These are phyloP conservation scores for Thysanoteuthis rhombus DNA, from an alignment of 2,888 invertebrate species.

Conservation along the genomic window DNA sequence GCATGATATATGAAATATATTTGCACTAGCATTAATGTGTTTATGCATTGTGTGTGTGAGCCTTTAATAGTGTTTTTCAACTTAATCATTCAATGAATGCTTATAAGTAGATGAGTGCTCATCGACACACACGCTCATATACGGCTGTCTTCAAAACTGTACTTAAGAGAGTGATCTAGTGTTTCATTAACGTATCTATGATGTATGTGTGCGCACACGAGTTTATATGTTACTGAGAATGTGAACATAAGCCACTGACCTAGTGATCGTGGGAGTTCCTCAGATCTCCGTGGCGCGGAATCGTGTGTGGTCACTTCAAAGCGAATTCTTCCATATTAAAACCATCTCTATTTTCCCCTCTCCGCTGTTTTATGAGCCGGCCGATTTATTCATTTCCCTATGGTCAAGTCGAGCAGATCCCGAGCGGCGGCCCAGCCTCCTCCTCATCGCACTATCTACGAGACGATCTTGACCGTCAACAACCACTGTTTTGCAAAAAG, in stretches of 20 bases:
- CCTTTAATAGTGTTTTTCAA: too few species aligned
- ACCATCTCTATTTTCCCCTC: neutral
- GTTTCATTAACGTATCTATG: neutral
- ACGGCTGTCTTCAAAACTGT: too few species aligned
- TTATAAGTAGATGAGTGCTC: too few species aligned
- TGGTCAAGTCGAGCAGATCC: neutral
- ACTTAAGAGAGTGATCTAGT: neutral
- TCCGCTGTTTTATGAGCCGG: neutral
- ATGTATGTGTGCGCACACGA: neutral
- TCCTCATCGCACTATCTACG: neutral
- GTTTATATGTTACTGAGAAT: neutral
- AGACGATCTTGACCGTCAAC: neutral
- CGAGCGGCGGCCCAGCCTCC: neutral
- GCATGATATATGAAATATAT: too few species aligned
- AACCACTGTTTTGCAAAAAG: neutral
- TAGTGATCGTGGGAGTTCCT: neutral
- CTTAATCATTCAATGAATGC: too few species aligned
- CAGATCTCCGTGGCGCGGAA: neutral
- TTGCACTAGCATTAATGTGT: too few species aligned
- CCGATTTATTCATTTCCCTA: neutral
- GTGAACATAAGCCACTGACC: neutral
- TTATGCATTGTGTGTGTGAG: too few species aligned
- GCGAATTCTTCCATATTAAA: neutral
- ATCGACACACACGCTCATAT: too few species aligned
- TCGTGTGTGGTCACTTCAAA: conserved; percentile 12